These are phyloP conservation scores for Emys orbicularis DNA, from an alignment of 2,797 vertebrate genomes.

Conservation along the genomic window DNA sequence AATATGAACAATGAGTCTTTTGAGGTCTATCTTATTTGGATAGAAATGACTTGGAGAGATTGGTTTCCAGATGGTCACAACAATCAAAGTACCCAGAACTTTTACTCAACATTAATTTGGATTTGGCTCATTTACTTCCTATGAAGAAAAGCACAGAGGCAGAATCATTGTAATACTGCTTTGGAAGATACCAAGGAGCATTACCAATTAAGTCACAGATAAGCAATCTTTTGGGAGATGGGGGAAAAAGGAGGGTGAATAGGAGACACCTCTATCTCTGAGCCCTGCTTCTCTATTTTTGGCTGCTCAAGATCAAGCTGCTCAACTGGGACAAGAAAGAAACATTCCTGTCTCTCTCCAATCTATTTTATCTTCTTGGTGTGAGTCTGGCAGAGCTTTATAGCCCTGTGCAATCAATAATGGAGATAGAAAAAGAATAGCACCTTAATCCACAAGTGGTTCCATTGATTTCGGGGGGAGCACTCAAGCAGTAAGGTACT, in stretches of 20 bases:
- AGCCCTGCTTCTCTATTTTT: background rate
- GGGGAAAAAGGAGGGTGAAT: background rate
- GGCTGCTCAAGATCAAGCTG: background rate
- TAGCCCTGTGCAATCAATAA: constrained; percentile 12
- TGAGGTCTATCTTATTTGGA: background rate
- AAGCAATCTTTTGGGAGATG: background rate
- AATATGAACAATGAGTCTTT: rapidly evolving
- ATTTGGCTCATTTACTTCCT: background rate
- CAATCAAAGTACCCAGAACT: background rate
- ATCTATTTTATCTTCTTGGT: background rate
- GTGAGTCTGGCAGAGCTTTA: constrained; percentile 21
- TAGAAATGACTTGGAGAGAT: background rate
- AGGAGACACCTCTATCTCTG: background rate
- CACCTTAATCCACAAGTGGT: background rate
- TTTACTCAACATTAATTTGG: background rate
- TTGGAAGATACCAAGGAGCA: background rate
- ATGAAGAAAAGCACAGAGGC: background rate
- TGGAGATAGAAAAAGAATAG: background rate
- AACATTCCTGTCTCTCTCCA: background rate
- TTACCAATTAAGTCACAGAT: background rate
- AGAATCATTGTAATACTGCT: background rate
- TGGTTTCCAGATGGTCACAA: background rate
- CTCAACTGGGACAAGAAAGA: background rate
- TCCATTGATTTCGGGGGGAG: background rate
- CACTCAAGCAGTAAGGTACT: background rate